These are phyloP conservation scores for Desoria tigrina DNA, from an alignment of 2,888 invertebrate genomes.

Conservation along the genomic window DNA sequence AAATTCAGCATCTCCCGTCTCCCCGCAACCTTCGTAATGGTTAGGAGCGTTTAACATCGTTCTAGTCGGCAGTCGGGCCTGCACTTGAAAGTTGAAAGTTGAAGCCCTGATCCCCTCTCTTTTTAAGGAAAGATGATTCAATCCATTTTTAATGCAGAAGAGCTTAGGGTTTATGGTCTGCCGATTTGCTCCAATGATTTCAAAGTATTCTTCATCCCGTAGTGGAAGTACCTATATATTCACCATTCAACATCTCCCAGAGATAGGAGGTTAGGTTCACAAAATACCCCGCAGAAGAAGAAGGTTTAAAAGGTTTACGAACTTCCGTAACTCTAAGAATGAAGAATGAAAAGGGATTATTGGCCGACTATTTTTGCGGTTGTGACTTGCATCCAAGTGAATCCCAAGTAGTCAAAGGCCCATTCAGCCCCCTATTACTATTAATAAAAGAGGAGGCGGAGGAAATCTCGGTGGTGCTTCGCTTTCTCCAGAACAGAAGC, in stretches of 20 bases:
- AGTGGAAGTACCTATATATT: neutral
- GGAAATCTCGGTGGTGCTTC: no score
- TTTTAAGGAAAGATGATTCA: conserved; percentile 10
- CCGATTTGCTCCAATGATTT: conserved; percentile 16
- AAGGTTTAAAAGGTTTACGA: no score
- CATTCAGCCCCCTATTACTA: neutral
- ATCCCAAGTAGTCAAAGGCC: neutral
- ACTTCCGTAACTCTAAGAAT: neutral
- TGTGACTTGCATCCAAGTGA: conserved; percentile 20
- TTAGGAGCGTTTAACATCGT: no score
- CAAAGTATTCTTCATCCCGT: neutral
- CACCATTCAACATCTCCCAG: neutral
- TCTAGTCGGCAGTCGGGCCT: no score
- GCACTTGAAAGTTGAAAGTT: no score
- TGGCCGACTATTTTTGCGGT: conserved; percentile 16
- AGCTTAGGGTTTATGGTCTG: conserved; percentile 14
- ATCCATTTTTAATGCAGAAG: conserved; percentile 17
- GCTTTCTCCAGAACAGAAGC: no score
- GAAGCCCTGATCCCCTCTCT: no score
- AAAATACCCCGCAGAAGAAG: no score
- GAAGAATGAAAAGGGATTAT: conserved; percentile 14
- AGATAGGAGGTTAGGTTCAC: no score
- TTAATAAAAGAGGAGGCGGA: no score
- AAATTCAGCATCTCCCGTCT: no score
- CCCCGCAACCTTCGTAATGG: no score